Evolutionary conservation across 2,888 invertebrate genomes (phyloP).

Genomic region (Lasioglossum malachurum): DNA sequence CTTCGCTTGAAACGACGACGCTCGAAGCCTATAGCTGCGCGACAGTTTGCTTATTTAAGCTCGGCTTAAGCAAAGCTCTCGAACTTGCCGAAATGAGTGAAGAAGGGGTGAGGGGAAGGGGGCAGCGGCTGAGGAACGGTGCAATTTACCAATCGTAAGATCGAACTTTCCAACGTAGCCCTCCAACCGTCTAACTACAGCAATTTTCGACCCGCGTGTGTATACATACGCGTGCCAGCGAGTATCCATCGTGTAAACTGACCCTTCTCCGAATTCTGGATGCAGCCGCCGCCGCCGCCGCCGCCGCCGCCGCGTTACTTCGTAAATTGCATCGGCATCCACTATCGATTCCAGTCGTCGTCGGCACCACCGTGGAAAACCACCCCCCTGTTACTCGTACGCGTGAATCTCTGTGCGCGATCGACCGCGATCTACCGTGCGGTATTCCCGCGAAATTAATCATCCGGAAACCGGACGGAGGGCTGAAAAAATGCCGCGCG

Average conservation of each 20-base stretch:
- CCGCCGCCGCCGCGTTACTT: background rate
- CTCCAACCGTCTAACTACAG: slow-evolving; percentile 21
- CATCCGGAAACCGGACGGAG: too few relatives aligned
- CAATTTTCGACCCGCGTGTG: slow-evolving; percentile 19
- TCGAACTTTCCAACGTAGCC: slow-evolving; percentile 57
- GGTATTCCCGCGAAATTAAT: too few relatives aligned
- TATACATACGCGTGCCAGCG: background rate
- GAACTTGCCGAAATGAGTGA: slow-evolving; percentile 53
- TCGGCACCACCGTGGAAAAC: background rate
- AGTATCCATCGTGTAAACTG: slow-evolving; percentile 36
- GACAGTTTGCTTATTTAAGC: slow-evolving; percentile 77
- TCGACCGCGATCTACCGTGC: too few relatives aligned
- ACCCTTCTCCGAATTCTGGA: slow-evolving; percentile 36
- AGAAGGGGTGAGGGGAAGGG: slow-evolving; percentile 10
- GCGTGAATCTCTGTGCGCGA: background rate
- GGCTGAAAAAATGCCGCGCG: too few relatives aligned
- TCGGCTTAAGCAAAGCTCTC: slow-evolving; percentile 72
- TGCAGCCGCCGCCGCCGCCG: background rate
- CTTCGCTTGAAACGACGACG: slow-evolving; percentile 52
- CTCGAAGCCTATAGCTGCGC: slow-evolving; percentile 58
- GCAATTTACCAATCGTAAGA: slow-evolving; percentile 63
- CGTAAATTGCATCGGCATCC: slow-evolving; percentile 20
- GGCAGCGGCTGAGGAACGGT: slow-evolving; percentile 30
- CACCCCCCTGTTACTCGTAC: background rate
- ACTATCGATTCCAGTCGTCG: background rate